Evolutionary conservation across 2,113 vertebrate species (phyloP), one percentile per base, ranked within the genome.

Genomic region (Microcebus murinus): DNA sequence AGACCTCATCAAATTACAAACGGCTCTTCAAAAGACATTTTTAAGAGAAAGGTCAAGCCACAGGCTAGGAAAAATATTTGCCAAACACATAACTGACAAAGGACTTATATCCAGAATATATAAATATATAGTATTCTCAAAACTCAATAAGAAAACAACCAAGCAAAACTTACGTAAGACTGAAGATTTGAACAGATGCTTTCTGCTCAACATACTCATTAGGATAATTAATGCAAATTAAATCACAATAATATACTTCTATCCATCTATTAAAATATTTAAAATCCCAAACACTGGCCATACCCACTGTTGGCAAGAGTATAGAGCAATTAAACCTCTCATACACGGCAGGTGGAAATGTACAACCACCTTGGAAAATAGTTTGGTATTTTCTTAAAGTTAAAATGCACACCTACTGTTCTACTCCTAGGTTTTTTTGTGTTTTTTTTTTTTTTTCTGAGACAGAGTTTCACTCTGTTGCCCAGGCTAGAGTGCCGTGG

Each of bases 341-440:
- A 9, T 6, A 50, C 0, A 0, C 34, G 17, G 65, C 0, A 2
- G 8, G 74, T 8, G 13, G 27, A 25, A 4, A 50, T 18, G 48
- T 6, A 23, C 9, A 21, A 1, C 52, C 50, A 17, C 50, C 21
- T 23, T 17, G 61, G 39, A 45, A 45, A 48, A 23, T 7, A 25
- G 74, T 39, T 29, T 14, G 45, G n/a, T 18, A 17, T 48, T 55
- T 80, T 55, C 74, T 27, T 9, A 17, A 65, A 55, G 68, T n/a
- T 63, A 76, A 76, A 76, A 76, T 48, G 73, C 25, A 76, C 73
- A 45, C 59, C 52, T 25, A 11, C 45, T 70, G 34, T 9, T 36
- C 65, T 52, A 18, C 42, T 45, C 45, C 45, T 45, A 45, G 45
- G 45, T 6, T 45, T 45, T 45, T 45, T 45, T 45, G 42, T 45